Conservation (phyloP, 2,888 invertebrate species). For the Cancer borealis region DNA sequence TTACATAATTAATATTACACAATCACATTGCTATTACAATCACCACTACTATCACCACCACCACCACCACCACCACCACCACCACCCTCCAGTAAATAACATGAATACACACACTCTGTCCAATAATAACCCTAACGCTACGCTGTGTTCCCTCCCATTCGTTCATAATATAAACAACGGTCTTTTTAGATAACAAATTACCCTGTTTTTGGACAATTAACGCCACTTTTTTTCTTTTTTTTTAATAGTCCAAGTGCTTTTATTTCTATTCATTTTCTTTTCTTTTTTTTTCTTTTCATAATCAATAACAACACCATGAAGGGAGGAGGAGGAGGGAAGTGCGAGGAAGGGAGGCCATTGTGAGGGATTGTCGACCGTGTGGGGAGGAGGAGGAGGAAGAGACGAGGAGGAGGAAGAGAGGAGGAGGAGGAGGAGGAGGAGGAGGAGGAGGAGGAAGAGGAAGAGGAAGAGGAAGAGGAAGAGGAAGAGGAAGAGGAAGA, state of each 20-base stretch:
- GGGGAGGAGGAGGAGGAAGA: background rate
- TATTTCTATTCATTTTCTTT: background rate
- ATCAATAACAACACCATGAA: background rate
- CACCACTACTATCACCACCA: too few species aligned
- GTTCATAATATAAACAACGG: constrained; percentile 20
- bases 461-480: constrained; percentile 17
- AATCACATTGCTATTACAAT: background rate
- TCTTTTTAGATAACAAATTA: constrained; percentile 12
- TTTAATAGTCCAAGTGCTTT: constrained; percentile 13
- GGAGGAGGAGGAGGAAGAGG: background rate
- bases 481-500: background rate
- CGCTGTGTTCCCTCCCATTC: background rate
- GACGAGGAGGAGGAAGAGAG: background rate
- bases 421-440: background rate
- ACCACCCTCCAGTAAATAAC: background rate
- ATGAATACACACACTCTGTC: background rate
- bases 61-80: too few species aligned
- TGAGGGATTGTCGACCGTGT: background rate
- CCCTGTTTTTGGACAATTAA: constrained; percentile 10
- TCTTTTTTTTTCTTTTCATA: background rate
- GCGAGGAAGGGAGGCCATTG: background rate
- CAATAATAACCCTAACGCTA: background rate
- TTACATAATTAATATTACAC: background rate
- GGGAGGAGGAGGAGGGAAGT: background rate
- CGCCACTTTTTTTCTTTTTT: background rate